A percentile compares a stretch with the other conserved stretches of the same genome.
These are phyloP conservation scores for Drosophila trichaetosa DNA, from an alignment of 2,888 invertebrate species.

Conservation along the genomic window DNA sequence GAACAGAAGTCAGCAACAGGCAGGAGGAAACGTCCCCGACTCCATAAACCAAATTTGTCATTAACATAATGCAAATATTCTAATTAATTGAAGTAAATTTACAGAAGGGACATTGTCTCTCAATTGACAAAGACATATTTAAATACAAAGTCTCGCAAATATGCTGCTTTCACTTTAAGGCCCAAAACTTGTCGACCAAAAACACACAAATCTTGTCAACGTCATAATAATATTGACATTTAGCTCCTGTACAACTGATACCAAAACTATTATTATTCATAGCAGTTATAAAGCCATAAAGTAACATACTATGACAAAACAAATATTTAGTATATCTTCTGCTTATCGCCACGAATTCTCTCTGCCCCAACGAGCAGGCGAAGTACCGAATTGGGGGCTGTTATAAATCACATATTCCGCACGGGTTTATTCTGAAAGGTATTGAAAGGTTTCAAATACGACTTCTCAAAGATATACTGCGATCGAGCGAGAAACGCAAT, in stretches of 20 bases:
- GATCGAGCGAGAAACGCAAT: slow-evolving; percentile 59
- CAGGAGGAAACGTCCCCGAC: not conserved
- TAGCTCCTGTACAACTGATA: not conserved
- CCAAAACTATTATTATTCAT: not conserved
- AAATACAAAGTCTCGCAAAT: no score
- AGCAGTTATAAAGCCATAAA: not conserved
- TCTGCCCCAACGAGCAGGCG: slow-evolving; percentile 6
- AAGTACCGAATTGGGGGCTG: not conserved
- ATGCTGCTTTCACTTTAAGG: no score
- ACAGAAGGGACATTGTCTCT: not conserved
- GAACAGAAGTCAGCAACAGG: not conserved
- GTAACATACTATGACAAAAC: not conserved
- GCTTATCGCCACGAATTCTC: slow-evolving; percentile 29
- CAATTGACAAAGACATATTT: no score
- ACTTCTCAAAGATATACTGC: slow-evolving; percentile 8
- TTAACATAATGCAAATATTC: not conserved
- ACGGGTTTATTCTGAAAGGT: not conserved
- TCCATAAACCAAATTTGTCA: not conserved
- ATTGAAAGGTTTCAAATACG: slow-evolving; percentile 47
- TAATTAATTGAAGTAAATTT: no score
- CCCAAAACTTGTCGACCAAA: no score
- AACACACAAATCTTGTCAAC: no score
- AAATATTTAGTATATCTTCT: slow-evolving; percentile 30
- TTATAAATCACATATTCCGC: no score
- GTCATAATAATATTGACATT: not conserved